phyloP scores from a whole-genome alignment of 2,797 vertebrate species.

The Chanos chanos region DNA sequence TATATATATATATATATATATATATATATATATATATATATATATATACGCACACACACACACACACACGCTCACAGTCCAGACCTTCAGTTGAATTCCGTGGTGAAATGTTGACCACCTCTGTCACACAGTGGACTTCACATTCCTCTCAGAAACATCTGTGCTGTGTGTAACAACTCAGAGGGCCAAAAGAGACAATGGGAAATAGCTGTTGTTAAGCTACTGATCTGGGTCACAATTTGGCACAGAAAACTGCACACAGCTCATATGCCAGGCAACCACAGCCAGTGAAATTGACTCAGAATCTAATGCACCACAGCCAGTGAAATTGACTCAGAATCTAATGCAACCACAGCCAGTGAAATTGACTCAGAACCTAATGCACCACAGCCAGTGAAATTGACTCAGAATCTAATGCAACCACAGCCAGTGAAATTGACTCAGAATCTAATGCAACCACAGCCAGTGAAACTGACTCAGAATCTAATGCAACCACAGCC shows the following conservation, averaged over 20 bases:
- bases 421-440: conserved; percentile 68
- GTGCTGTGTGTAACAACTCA: conserved; percentile 12
- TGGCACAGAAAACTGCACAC: conserved; percentile 38
- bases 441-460: conserved; percentile 68
- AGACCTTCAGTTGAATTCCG: too few species aligned
- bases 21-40: background rate
- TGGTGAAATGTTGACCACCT: too few species aligned
- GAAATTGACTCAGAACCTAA: conserved; percentile 70
- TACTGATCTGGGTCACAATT: conserved; percentile 36
- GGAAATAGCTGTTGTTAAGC: conserved; percentile 28
- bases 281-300: conserved; percentile 63
- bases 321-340: conserved; percentile 68
- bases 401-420: conserved; percentile 67
- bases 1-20: background rate
- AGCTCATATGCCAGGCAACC: conserved; percentile 38
- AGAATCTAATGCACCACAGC: conserved; percentile 69
- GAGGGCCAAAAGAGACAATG: conserved; percentile 24
- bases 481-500: conserved; percentile 58
- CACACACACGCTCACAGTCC: conserved; percentile 4
- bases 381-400: too few species aligned
- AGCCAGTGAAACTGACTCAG: conserved; percentile 66
- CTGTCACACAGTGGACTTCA: too few species aligned
- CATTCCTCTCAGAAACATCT: background rate
- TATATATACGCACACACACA: conserved; percentile 8
- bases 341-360: conserved; percentile 61